phyloP scores from a whole-genome alignment of 2,888 invertebrate genomes.

The Noctua janthina region DNA sequence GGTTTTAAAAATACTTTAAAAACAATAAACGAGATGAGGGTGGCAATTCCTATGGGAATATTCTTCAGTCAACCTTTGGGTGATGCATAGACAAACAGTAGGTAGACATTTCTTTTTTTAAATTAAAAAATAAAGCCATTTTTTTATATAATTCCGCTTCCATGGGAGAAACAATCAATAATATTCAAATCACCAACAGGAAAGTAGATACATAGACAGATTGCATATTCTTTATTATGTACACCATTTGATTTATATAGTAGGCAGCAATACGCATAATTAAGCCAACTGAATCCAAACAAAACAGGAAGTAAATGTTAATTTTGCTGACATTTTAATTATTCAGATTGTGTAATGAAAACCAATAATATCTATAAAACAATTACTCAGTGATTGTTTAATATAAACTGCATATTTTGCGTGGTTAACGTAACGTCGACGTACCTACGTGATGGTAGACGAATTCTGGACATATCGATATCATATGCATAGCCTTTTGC shows the following conservation, averaged over 20 bases:
- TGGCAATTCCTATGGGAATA: background rate
- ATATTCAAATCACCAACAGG: slow-evolving; percentile 12
- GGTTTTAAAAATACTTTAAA: background rate
- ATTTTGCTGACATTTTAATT: slow-evolving; percentile 32
- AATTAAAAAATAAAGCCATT: no score
- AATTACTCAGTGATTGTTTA: slow-evolving; percentile 12
- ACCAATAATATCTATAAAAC: background rate
- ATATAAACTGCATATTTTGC: slow-evolving; percentile 6
- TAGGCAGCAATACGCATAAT: slow-evolving; percentile 15
- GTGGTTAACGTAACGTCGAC: background rate
- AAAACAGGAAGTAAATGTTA: slow-evolving; percentile 33
- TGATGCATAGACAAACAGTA: no score
- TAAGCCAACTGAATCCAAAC: slow-evolving; percentile 32
- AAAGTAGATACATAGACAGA: background rate
- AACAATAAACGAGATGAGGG: background rate
- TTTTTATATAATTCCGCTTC: background rate
- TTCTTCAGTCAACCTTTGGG: no score
- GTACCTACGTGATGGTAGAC: background rate
- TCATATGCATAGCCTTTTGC: no score
- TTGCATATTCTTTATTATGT: no score
- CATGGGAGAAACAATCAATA: background rate
- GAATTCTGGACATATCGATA: background rate
- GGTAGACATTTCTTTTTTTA: no score
- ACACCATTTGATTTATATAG: no score
- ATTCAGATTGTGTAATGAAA: slow-evolving; percentile 23